phyloP scores from a whole-genome alignment of 2,113 vertebrate genomes.

The Castor canadensis region DNA sequence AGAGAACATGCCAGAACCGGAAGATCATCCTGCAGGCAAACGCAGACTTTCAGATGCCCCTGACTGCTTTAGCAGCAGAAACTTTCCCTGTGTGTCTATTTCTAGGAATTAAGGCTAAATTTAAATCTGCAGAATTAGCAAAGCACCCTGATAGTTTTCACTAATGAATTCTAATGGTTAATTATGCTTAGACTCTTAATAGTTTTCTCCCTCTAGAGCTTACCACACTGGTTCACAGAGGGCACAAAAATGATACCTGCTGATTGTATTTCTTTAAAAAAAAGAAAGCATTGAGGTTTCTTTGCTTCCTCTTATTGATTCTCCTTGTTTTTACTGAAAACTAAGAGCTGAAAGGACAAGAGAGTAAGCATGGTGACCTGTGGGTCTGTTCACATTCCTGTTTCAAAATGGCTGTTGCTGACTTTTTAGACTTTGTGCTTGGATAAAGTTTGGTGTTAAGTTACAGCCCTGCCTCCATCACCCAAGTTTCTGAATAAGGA shows the following conservation, averaged over 20 bases:
- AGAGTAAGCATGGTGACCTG: neutral
- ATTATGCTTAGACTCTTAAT: constrained; percentile 55
- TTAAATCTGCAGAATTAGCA: constrained; percentile 64
- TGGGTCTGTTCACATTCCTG: neutral
- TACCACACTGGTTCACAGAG: neutral
- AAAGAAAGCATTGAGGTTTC: neutral
- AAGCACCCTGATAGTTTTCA: constrained; percentile 58
- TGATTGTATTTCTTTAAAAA: neutral
- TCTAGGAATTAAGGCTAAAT: constrained; percentile 63
- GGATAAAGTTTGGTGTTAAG: neutral
- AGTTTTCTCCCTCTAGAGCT: constrained; percentile 20
- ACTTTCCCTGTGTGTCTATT: constrained; percentile 21
- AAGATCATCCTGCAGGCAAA: neutral
- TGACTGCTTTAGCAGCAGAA: neutral
- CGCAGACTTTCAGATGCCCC: neutral
- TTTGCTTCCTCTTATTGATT: neutral
- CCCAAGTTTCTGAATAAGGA: neutral
- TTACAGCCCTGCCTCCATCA: neutral
- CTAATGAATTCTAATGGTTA: constrained; percentile 72
- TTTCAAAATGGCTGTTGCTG: neutral
- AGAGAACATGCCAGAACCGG: neutral
- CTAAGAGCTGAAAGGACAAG: neutral
- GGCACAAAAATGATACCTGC: constrained; percentile 24
- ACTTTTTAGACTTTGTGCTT: constrained; percentile 19
- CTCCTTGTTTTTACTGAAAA: neutral